Evolutionary conservation across 2,113 vertebrate species (phyloP).

Genomic region (Anthoscopus minutus): DNA sequence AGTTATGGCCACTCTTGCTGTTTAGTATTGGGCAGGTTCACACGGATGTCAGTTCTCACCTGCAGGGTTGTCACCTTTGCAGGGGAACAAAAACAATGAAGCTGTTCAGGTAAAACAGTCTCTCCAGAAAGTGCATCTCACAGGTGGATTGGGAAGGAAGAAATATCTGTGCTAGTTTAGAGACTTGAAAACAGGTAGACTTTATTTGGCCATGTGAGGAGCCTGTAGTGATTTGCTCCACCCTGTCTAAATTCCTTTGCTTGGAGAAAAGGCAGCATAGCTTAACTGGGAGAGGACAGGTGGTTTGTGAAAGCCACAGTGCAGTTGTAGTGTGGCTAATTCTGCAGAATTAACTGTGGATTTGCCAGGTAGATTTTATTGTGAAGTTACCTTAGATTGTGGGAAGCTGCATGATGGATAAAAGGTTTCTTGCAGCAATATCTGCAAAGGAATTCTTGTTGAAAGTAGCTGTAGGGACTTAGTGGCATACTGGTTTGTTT

Average conservation of each 20-base stretch:
- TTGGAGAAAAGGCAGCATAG: not conserved
- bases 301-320: not conserved
- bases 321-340: not conserved
- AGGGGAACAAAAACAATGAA: slow-evolving; percentile 13
- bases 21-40: not conserved
- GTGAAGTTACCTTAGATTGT: not conserved
- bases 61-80: too few species aligned
- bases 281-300: not conserved
- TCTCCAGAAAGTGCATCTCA: not conserved
- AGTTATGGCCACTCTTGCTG: not conserved
- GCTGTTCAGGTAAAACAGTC: slow-evolving; percentile 43
- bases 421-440: not conserved
- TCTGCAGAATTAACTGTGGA: not conserved
- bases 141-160: not conserved
- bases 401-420: not conserved
- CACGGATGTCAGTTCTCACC: not conserved
- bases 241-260: not conserved
- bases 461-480: not conserved
- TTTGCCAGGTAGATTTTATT: not conserved
- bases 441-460: not conserved
- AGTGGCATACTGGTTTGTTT: not conserved
- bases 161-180: not conserved
- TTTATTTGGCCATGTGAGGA: not conserved
- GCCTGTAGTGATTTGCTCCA: not conserved
- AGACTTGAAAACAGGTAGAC: not conserved